phyloP scores from a whole-genome alignment of 2,797 vertebrate species.

The Distichodus sexfasciatus region DNA sequence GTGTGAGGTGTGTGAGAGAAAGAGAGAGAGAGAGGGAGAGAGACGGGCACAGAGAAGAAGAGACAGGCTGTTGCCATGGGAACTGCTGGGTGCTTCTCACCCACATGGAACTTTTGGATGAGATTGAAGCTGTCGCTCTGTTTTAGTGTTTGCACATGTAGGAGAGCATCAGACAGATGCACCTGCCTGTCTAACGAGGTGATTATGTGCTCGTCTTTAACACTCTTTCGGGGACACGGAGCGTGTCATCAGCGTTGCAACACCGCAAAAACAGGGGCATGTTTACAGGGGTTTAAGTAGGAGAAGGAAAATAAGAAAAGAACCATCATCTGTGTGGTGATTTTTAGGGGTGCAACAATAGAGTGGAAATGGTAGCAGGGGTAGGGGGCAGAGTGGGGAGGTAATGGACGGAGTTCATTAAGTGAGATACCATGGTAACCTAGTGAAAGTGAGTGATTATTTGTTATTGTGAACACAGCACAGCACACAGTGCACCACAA shows the following conservation, averaged over 20 bases:
- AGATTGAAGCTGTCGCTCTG: constrained; percentile 15
- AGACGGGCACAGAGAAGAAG: background rate
- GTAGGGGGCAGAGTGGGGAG: too few relatives aligned
- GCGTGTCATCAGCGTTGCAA: background rate
- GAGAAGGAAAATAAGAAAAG: too few relatives aligned
- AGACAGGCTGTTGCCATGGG: constrained; percentile 43
- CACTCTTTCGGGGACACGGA: background rate
- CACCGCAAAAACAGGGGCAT: background rate
- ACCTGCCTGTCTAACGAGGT: background rate
- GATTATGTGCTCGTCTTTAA: background rate
- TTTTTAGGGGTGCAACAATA: too few relatives aligned
- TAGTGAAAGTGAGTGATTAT: too few relatives aligned
- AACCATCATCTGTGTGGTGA: too few relatives aligned
- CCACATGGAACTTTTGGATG: constrained; percentile 29
- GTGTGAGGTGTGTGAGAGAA: background rate
- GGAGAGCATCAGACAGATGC: background rate
- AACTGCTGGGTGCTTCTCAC: constrained; percentile 24
- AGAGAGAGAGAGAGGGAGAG: background rate
- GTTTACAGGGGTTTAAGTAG: too few relatives aligned
- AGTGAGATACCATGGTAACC: too few relatives aligned
- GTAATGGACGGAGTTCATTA: too few relatives aligned
- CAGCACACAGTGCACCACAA: too few relatives aligned
- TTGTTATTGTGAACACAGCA: too few relatives aligned
- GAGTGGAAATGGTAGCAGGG: too few relatives aligned
- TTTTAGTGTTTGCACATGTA: constrained; percentile 1